Evolutionary conservation across 1,140 invertebrate species (phyloP).

Genomic region (Cylas formicarius): DNA sequence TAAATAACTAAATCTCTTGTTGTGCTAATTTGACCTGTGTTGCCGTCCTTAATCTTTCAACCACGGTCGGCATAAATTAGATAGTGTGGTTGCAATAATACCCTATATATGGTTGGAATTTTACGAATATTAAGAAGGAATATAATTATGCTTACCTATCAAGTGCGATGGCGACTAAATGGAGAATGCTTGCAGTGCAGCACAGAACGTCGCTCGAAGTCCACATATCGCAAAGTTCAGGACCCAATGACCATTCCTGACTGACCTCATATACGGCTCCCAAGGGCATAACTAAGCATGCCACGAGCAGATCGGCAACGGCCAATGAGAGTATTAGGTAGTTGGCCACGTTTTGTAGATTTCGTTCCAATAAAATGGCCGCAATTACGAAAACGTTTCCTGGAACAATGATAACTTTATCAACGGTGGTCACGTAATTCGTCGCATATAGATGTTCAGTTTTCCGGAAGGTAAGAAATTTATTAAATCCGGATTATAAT

Average conservation of each 20-base stretch:
- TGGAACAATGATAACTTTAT: constrained; percentile 46
- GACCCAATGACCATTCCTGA: constrained; percentile 47
- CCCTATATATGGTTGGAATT: too few relatives aligned
- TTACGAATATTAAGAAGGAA: too few relatives aligned
- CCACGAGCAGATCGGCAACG: constrained; percentile 79
- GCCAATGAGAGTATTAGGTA: constrained; percentile 81
- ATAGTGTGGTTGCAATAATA: too few relatives aligned
- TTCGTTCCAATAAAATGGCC: constrained; percentile 83
- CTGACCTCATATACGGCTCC: constrained; percentile 59
- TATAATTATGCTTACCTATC: constrained; percentile 80
- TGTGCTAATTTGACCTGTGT: too few relatives aligned
- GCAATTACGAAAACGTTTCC: constrained; percentile 93
- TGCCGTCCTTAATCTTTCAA: too few relatives aligned
- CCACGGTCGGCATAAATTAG: too few relatives aligned
- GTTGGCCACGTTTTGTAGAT: constrained; percentile 80
- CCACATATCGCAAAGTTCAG: constrained; percentile 88
- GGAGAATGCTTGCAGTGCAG: constrained; percentile 89
- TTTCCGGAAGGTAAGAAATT: too few relatives aligned
- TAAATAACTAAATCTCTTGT: too few relatives aligned
- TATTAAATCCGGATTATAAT: too few relatives aligned
- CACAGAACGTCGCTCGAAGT: constrained; percentile 86
- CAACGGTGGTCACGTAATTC: too few relatives aligned
- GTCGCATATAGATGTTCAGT: too few relatives aligned
- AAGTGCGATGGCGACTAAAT: constrained; percentile 91
- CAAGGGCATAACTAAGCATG: constrained; percentile 78